Evolutionary conservation across 2,888 invertebrate species (phyloP).

Genomic region (Lymantria monacha): DNA sequence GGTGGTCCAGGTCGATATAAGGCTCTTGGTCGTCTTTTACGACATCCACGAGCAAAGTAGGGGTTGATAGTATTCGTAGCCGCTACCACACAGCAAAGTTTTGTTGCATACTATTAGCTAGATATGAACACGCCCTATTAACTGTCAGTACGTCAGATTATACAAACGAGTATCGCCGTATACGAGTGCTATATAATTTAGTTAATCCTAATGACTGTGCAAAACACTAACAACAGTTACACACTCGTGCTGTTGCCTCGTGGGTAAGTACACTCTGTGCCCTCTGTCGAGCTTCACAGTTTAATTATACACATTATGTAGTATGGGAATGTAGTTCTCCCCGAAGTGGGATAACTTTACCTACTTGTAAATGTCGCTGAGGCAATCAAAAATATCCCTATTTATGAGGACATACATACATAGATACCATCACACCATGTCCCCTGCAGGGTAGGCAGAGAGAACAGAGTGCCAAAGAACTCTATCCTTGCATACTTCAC

Average conservation of each 20-base stretch:
- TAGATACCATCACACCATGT: no score
- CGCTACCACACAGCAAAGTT: no score
- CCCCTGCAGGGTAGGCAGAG: no score
- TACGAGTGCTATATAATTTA: constrained; percentile 22
- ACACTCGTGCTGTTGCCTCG: not conserved
- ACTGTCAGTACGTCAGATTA: constrained; percentile 14
- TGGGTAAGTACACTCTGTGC: not conserved
- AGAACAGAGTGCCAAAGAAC: no score
- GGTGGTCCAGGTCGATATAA: no score
- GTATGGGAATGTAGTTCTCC: not conserved
- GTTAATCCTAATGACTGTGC: constrained; percentile 29
- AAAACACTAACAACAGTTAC: constrained; percentile 1
- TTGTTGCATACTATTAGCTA: no score
- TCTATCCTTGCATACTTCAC: no score
- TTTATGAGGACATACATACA: no score
- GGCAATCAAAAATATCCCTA: no score
- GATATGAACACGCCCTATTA: not conserved
- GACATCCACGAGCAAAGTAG: no score
- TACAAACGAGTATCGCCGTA: constrained; percentile 12
- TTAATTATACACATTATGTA: constrained; percentile 1
- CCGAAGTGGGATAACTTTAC: not conserved
- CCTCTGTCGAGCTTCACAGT: constrained; percentile 1
- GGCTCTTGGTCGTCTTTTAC: no score
- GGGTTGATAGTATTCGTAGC: no score
- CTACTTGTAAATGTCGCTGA: not conserved